Evolutionary conservation across 2,113 vertebrate genomes (phyloP).

Genomic region (Oncorhynchus tshawytscha): DNA sequence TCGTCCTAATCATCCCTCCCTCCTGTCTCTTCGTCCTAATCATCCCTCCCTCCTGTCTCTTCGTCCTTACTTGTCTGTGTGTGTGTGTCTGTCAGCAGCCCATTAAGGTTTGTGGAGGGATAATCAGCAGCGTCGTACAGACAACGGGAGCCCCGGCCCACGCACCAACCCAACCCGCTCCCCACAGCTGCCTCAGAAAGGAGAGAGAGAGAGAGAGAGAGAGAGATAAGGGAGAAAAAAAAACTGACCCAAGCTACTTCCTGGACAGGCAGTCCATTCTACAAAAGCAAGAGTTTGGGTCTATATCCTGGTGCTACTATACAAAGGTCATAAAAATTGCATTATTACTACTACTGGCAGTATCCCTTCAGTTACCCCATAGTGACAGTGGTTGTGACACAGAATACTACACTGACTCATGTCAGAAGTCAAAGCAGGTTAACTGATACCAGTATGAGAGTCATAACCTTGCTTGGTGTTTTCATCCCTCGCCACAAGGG

Average conservation of each 20-base stretch:
- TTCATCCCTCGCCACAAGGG: not conserved
- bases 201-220: not conserved
- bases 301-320: too few species aligned
- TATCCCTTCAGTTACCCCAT: not conserved
- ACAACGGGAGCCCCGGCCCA: slow-evolving; percentile 8
- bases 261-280: not conserved
- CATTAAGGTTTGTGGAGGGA: not conserved
- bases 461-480: not conserved
- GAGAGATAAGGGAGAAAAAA: not conserved
- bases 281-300: not conserved
- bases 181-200: not conserved
- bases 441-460: not conserved
- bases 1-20: too few species aligned
- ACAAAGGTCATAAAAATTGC: not conserved
- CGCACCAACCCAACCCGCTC: not conserved
- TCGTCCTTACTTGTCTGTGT: not conserved
- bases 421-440: not conserved
- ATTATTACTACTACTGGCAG: not conserved
- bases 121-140: slow-evolving; percentile 10
- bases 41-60: not conserved
- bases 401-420: slow-evolving; percentile 18
- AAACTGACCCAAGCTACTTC: not conserved
- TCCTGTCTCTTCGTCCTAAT: too few species aligned
- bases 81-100: too few species aligned
- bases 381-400: not conserved